Percentiles rank a stretch among this genome's conserved stretches.
Evolutionary conservation across 2,888 invertebrate genomes (phyloP).

Genomic region (Tipula unca): DNA sequence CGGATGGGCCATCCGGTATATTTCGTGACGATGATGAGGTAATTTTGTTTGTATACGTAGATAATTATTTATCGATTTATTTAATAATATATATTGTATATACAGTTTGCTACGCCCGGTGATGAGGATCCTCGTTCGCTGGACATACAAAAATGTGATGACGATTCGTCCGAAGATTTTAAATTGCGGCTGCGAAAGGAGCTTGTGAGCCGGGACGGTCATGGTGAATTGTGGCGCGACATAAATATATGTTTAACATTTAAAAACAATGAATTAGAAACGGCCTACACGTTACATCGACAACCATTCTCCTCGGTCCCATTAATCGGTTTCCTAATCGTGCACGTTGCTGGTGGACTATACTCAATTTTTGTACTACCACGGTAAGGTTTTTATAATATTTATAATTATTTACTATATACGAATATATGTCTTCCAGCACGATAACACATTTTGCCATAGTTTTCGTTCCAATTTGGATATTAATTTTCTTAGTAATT

Average conservation of each 20-base stretch:
- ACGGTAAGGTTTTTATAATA: constrained; percentile 35
- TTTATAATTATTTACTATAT: not conserved
- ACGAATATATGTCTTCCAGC: constrained; percentile 26
- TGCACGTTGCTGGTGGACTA: constrained; percentile 47
- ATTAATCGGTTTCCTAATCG: constrained; percentile 54
- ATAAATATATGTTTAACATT: constrained; percentile 58
- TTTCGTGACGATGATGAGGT: constrained; percentile 36
- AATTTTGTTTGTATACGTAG: not conserved
- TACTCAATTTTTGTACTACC: constrained; percentile 50
- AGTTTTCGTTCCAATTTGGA: constrained; percentile 34
- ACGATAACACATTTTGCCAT: constrained; percentile 36
- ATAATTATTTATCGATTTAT: not conserved
- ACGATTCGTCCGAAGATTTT: constrained; percentile 53
- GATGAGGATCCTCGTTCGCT: not conserved
- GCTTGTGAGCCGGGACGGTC: constrained; percentile 73
- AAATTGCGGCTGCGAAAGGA: constrained; percentile 73
- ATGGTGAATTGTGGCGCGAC: constrained; percentile 61
- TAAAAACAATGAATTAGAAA: constrained; percentile 55
- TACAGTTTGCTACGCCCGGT: not conserved
- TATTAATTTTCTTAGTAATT: constrained; percentile 38
- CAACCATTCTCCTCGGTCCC: constrained; percentile 59
- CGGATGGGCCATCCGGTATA: constrained; percentile 41
- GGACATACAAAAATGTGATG: not conserved
- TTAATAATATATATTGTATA: not conserved
- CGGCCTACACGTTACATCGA: constrained; percentile 54